Base-by-base conservation (phyloP, 2,113 vertebrate genomes). In the Lonchura striata region DNA sequence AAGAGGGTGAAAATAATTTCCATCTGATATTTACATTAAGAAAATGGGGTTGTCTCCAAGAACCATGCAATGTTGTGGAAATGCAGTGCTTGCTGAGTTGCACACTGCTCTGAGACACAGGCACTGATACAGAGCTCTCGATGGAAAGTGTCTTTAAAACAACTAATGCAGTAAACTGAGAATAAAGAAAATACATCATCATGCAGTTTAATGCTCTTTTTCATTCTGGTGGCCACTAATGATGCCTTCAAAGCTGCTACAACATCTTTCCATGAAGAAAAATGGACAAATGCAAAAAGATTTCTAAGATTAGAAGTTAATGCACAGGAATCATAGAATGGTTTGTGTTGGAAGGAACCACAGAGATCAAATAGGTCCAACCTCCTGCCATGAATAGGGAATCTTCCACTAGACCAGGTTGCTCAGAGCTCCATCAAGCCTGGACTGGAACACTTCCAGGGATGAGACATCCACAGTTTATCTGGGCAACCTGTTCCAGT, bases 51-150 rank as follows among this genome's bases (percentile, higher is more conserved):
- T 8, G 4, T 60, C 53, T 76, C 46, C 65, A 59, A 78, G 52
- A 88, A 28, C 56, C 6, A n/a, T 0, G 1, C 27, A 35, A 21
- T 33, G 18, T 23, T 37, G 5, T 44, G 18, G 39, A 46, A 91
- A 24, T 44, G 25, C 4, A 72, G 15, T 31, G 15, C 8, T 59
- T 72, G 15, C 21, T 68, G 49, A 71, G 52, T 42, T 33, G 39
- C 20, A 74, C 41, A 39, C 8, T 84, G 42, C 24, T 42, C 11
- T 47, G 20, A 7, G 33, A n/a, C 56, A 47, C 27, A 59, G 35
- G 8, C 23, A 50, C 6, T 4, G 3, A 24, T 28, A 46, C 6
- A 66, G 65, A 64, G 5, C 6, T 60, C 19, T 78, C 0, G 0
- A 9, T 23, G 13, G 28, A 42, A 86, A 77, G 28, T 9, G 5